A percentile compares a stretch with the other conserved stretches of the same genome.
Evolutionary conservation across 2,888 invertebrate genomes (phyloP).

Genomic region (Kryphioiulus occultus): DNA sequence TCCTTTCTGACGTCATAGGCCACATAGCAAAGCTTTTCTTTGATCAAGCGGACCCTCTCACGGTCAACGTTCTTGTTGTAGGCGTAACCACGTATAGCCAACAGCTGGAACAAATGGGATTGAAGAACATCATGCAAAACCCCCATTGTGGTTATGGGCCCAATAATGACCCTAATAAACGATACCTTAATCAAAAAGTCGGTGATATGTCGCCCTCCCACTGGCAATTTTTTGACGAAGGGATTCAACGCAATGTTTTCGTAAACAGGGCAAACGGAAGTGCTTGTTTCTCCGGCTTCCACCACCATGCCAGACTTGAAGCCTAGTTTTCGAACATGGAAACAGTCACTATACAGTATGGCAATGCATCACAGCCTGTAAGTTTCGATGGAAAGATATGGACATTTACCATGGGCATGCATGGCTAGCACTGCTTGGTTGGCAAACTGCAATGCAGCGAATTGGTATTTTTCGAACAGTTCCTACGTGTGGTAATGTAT

Average conservation of each 20-base stretch:
- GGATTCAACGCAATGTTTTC: slow-evolving; percentile 28
- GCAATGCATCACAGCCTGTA: not conserved
- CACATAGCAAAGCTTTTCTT: slow-evolving; percentile 26
- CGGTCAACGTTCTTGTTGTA: slow-evolving; percentile 29
- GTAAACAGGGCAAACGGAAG: slow-evolving; percentile 14
- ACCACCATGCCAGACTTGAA: slow-evolving; percentile 37
- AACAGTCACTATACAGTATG: not conserved
- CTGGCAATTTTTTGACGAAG: not conserved
- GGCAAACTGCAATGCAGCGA: slow-evolving; percentile 29
- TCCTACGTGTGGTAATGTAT: not conserved
- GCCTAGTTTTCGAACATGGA: not conserved
- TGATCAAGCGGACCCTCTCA: not conserved
- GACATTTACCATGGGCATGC: slow-evolving; percentile 2
- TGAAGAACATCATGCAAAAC: not conserved
- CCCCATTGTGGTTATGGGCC: not conserved
- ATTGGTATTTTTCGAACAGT: slow-evolving; percentile 40
- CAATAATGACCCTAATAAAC: not conserved
- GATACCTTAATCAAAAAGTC: not conserved
- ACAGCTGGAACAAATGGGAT: not conserved
- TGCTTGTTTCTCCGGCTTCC: slow-evolving; percentile 12
- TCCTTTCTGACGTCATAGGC: not conserved
- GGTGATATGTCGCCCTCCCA: slow-evolving; percentile 22
- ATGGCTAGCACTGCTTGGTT: slow-evolving; percentile 40
- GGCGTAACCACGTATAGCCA: slow-evolving; percentile 22
- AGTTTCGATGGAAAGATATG: not conserved